Evolutionary conservation across 2,797 vertebrate species (phyloP).

Genomic region (Dendrocincla tyrannina): DNA sequence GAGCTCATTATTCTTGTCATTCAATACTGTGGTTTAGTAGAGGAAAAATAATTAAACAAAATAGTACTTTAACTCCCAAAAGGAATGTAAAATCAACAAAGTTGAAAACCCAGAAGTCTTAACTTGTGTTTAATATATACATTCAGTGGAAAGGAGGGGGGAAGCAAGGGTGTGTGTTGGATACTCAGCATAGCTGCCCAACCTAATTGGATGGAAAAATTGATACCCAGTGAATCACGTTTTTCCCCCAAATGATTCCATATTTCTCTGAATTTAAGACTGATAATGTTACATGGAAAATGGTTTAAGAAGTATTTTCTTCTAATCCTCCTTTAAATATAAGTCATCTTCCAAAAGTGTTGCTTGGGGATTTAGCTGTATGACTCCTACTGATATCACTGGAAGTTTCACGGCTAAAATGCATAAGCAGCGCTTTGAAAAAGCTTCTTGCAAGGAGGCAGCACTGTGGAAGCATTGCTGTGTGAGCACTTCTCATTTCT

Average conservation of each 20-base stretch:
- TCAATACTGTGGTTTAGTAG: slow-evolving; percentile 38
- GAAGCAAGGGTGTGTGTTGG: neutral
- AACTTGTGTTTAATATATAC: slow-evolving; percentile 59
- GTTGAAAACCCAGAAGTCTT: slow-evolving; percentile 51
- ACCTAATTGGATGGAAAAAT: slow-evolving; percentile 46
- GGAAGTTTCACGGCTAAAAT: slow-evolving; percentile 13
- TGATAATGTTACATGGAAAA: slow-evolving; percentile 39
- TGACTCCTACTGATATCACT: slow-evolving; percentile 17
- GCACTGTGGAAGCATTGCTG: neutral
- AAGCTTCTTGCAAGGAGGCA: neutral
- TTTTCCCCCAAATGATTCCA: neutral
- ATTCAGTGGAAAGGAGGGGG: neutral
- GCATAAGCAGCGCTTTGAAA: neutral
- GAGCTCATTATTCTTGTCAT: slow-evolving; percentile 68
- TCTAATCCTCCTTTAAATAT: slow-evolving; percentile 51
- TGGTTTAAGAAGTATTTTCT: slow-evolving; percentile 39
- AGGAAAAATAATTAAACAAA: slow-evolving; percentile 63
- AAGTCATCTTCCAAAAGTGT: slow-evolving; percentile 27
- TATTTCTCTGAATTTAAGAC: neutral
- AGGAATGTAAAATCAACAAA: slow-evolving; percentile 60
- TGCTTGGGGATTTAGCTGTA: slow-evolving; percentile 51
- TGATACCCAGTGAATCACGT: slow-evolving; percentile 26
- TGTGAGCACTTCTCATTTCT: slow-evolving; percentile 8
- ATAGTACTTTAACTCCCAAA: slow-evolving; percentile 44
- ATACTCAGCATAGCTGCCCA: neutral